Evolutionary conservation across 2,113 vertebrate genomes (phyloP).

Genomic region (Vicugna pacos): DNA sequence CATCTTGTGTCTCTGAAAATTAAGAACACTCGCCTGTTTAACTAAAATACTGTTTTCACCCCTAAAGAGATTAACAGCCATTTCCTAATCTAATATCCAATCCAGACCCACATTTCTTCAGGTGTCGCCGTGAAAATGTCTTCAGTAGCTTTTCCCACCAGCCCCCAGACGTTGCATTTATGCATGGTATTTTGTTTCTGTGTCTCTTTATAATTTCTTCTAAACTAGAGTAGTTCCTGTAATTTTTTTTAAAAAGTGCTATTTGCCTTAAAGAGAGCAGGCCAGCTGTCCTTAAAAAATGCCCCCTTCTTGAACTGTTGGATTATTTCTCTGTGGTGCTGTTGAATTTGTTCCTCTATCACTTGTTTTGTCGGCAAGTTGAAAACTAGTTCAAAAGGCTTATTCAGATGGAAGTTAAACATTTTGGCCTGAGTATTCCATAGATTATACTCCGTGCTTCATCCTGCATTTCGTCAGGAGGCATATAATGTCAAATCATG

Average conservation of each 20-base stretch:
- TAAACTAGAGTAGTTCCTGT: neutral
- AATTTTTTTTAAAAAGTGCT: neutral
- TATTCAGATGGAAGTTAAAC: neutral
- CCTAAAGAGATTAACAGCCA: constrained; percentile 5
- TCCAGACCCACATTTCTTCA: neutral
- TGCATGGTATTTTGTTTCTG: neutral
- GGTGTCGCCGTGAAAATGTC: neutral
- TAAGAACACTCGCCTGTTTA: neutral
- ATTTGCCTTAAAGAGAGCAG: neutral
- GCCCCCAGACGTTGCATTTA: neutral
- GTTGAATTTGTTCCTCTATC: neutral
- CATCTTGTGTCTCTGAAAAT: neutral
- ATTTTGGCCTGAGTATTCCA: neutral
- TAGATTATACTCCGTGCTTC: neutral
- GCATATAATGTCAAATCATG: neutral
- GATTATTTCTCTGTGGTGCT: neutral
- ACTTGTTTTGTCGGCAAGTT: neutral
- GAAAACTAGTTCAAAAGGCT: neutral
- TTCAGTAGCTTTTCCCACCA: neutral
- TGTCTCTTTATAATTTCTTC: constrained; percentile 49
- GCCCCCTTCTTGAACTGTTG: neutral
- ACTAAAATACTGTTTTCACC: neutral
- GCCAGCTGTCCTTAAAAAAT: neutral
- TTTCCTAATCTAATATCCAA: neutral
- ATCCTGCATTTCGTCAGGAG: rapidly evolving